phyloP scores from a whole-genome alignment of 1,140 invertebrate species.

The Achatina immaculata region DNA sequence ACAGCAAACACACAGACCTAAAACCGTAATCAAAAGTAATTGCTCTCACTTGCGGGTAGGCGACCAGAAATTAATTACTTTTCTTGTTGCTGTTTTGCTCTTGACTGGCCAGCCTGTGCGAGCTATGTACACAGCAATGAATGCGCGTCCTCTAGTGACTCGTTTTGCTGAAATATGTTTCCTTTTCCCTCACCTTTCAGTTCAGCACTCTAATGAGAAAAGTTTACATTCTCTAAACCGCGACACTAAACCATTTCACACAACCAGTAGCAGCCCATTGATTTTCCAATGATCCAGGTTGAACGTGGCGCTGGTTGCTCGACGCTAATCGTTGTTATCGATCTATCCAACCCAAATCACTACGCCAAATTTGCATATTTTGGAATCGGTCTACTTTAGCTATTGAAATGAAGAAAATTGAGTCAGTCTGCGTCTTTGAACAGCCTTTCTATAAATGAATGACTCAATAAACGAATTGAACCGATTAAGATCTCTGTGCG shows the following conservation, averaged over 20 bases:
- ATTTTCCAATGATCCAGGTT: conserved; percentile 6
- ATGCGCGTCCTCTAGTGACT: background rate
- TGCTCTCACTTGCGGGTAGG: no score
- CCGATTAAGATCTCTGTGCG: background rate
- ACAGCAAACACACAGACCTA: no score
- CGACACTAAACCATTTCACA: background rate
- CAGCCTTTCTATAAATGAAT: background rate
- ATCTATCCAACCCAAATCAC: background rate
- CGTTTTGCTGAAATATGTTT: no score
- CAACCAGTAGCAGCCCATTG: background rate
- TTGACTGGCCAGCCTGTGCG: background rate
- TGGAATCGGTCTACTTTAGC: conserved; percentile 2
- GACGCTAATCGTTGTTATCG: background rate
- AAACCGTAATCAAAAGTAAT: no score
- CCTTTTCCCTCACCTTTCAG: background rate
- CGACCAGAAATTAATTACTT: no score
- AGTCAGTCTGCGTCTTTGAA: conserved; percentile 8
- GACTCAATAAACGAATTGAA: background rate
- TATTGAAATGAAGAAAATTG: background rate
- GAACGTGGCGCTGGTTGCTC: background rate
- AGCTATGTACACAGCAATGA: background rate
- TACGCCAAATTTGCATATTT: conserved; percentile 3
- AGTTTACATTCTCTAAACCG: background rate
- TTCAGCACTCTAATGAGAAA: background rate
- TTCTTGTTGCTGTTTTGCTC: no score